These are phyloP conservation scores for Hippocampus kuda DNA, from an alignment of 2,797 vertebrate genomes.

Conservation along the genomic window DNA sequence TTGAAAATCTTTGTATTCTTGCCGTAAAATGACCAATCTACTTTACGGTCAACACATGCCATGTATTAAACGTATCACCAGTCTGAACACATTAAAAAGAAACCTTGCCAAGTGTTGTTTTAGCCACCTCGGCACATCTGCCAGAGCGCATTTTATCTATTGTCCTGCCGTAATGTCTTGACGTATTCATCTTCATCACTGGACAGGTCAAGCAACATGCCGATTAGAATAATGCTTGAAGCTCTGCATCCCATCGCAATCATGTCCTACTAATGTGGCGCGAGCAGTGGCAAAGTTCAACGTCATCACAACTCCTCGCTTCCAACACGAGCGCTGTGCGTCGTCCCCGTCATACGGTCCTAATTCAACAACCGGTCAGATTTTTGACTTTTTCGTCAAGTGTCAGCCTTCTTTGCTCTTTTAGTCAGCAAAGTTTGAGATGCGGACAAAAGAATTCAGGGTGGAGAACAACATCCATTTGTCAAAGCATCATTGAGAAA, in stretches of 20 bases:
- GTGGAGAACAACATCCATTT: neutral
- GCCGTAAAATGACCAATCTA: no score
- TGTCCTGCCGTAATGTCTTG: neutral
- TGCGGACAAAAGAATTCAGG: neutral
- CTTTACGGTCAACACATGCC: neutral
- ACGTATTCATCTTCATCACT: neutral
- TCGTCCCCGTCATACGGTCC: conserved; percentile 53
- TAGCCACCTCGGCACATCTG: neutral
- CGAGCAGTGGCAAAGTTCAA: conserved; percentile 8
- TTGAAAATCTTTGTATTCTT: no score
- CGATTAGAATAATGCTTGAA: conserved; percentile 8
- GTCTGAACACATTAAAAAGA: neutral
- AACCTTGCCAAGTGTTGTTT: neutral
- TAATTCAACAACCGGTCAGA: no score
- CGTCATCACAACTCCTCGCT: conserved; percentile 3
- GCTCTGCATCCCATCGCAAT: neutral
- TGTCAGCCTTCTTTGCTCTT: neutral
- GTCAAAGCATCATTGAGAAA: neutral
- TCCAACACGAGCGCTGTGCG: conserved; percentile 31
- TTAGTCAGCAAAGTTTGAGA: neutral
- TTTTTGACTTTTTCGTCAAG: neutral
- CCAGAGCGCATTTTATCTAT: neutral
- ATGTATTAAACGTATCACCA: neutral
- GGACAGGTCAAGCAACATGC: neutral
- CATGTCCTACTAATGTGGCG: neutral